These are phyloP conservation scores for Chelonus insularis DNA, from an alignment of 1,140 invertebrate genomes.

Conservation along the genomic window DNA sequence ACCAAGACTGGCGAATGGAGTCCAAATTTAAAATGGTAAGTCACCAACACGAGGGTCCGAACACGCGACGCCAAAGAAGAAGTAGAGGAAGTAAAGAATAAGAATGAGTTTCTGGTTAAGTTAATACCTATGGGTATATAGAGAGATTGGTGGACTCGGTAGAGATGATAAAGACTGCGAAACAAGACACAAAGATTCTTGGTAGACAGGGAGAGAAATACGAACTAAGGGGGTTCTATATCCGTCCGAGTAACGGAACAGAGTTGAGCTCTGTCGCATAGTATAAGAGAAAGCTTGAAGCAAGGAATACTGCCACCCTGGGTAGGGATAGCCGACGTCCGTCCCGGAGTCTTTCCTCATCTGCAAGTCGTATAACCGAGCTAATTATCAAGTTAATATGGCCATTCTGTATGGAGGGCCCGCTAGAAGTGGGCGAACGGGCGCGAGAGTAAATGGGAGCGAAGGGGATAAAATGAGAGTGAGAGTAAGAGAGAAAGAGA, in stretches of 20 bases:
- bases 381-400: conserved; percentile 90
- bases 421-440: conserved; percentile 44
- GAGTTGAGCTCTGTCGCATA: conserved; percentile 60
- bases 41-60: conserved; percentile 34
- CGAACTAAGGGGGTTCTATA: conserved; percentile 60
- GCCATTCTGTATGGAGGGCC: conserved; percentile 68
- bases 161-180: not conserved
- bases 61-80: conserved; percentile 30
- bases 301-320: conserved; percentile 61
- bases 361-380: conserved; percentile 87
- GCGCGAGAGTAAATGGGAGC: conserved; percentile 39
- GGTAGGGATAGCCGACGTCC: conserved; percentile 63
- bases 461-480: conserved; percentile 15
- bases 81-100: conserved; percentile 12
- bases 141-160: conserved; percentile 1
- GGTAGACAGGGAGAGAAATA: conserved; percentile 60
- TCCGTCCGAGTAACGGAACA: conserved; percentile 62
- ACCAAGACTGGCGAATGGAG: conserved; percentile 52
- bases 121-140: too few species aligned
- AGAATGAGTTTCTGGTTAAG: conserved; percentile 10
- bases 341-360: conserved; percentile 73
- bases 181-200: conserved; percentile 39
- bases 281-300: conserved; percentile 63
- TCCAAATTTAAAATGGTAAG: conserved; percentile 46
- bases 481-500: conserved; percentile 40